Percentiles rank a stretch among this genome's conserved stretches.
These are phyloP conservation scores for Calliphora vicina DNA, from an alignment of 1,140 invertebrate species.

Conservation along the genomic window DNA sequence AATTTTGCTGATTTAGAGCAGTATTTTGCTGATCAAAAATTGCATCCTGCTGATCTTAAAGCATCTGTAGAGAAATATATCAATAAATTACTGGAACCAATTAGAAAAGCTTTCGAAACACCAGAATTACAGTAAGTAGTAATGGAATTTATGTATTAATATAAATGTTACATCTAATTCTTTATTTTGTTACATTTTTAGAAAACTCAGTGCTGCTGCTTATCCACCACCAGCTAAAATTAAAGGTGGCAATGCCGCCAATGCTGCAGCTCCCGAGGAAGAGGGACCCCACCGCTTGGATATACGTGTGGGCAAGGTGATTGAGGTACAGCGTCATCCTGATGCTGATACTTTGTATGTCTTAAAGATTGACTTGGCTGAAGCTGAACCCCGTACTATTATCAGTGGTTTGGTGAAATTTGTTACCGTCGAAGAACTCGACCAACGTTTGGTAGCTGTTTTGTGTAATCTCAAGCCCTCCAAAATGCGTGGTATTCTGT, in stretches of 20 bases:
- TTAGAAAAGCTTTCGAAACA: slow-evolving; percentile 85
- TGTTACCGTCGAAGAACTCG: slow-evolving; percentile 87
- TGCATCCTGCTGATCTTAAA: slow-evolving; percentile 96
- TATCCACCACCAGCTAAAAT: slow-evolving; percentile 79
- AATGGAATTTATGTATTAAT: background rate
- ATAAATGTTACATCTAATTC: background rate
- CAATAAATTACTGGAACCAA: slow-evolving; percentile 88
- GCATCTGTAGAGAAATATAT: slow-evolving; percentile 82
- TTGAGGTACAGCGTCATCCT: slow-evolving; percentile 90
- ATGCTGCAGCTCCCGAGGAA: slow-evolving; percentile 67
- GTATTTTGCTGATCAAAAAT: slow-evolving; percentile 78
- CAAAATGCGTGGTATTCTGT: slow-evolving; percentile 90
- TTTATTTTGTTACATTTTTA: slow-evolving; percentile 26
- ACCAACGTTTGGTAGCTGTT: slow-evolving; percentile 85
- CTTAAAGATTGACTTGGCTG: slow-evolving; percentile 88
- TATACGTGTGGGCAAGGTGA: slow-evolving; percentile 91
- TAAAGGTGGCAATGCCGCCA: slow-evolving; percentile 61
- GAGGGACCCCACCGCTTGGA: slow-evolving; percentile 80
- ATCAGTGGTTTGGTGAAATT: slow-evolving; percentile 91
- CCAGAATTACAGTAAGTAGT: slow-evolving; percentile 74
- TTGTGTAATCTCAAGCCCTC: slow-evolving; percentile 93
- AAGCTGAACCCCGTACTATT: slow-evolving; percentile 75
- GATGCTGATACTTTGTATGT: slow-evolving; percentile 96
- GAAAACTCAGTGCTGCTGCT: slow-evolving; percentile 72
- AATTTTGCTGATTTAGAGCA: slow-evolving; percentile 81